These are phyloP conservation scores for Laticauda colubrina DNA, from an alignment of 2,113 vertebrate genomes.

Conservation along the genomic window DNA sequence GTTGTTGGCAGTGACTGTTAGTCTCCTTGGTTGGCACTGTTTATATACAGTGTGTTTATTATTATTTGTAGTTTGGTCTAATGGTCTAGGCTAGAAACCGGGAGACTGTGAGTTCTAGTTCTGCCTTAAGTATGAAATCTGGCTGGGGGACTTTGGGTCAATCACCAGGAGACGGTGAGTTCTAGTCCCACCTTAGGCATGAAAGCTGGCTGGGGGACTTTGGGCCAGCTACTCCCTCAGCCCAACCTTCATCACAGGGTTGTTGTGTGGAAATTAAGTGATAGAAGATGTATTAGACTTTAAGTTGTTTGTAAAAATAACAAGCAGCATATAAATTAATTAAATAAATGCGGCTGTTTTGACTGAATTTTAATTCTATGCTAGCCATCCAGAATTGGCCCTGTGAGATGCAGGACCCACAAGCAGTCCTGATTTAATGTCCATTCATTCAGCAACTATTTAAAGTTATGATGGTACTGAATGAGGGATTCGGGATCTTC, in stretches of 20 bases:
- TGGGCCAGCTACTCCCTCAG: neutral
- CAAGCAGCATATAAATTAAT: neutral
- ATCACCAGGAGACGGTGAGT: too few species aligned
- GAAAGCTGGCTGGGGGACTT: too few species aligned
- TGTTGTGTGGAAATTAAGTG: neutral
- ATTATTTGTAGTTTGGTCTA: neutral
- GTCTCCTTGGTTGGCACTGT: neutral
- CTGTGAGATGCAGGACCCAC: neutral
- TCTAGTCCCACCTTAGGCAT: too few species aligned
- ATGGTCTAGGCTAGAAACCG: neutral
- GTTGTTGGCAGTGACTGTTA: neutral
- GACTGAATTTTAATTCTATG: neutral
- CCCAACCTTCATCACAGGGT: neutral
- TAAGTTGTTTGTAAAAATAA: neutral
- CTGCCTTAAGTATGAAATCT: neutral
- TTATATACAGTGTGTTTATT: neutral
- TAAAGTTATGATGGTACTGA: neutral
- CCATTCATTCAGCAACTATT: neutral
- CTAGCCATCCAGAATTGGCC: neutral
- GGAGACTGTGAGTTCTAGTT: neutral
- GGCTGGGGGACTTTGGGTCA: neutral
- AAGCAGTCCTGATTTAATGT: neutral
- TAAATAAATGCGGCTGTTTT: neutral
- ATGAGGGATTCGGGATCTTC: neutral
- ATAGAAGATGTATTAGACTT: neutral